phyloP scores from a whole-genome alignment of 2,113 vertebrate species.

The Tragulus kanchil region DNA sequence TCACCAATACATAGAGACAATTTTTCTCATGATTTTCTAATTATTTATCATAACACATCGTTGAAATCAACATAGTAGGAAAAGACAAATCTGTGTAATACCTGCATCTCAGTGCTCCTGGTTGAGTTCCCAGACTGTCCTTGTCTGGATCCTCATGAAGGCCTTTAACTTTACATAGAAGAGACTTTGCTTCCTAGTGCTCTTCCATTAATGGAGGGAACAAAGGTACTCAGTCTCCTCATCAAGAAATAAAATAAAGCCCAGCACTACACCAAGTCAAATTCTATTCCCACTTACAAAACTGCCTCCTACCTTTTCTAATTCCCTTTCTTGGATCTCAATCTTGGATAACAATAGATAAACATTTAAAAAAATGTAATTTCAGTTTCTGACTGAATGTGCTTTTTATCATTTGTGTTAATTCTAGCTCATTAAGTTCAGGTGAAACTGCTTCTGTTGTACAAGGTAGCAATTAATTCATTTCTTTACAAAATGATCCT shows the following conservation, averaged over 20 bases:
- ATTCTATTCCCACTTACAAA: background rate
- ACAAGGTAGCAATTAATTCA: background rate
- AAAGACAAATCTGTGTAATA: background rate
- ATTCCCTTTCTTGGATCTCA: background rate
- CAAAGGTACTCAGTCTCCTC: background rate
- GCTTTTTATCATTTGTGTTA: background rate
- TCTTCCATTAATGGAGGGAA: background rate
- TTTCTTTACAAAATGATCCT: background rate
- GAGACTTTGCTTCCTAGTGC: background rate
- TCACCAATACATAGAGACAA: background rate
- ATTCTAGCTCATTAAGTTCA: background rate
- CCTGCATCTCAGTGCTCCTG: background rate
- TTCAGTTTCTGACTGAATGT: background rate
- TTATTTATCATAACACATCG: background rate
- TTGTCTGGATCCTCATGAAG: background rate
- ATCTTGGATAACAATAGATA: background rate
- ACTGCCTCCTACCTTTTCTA: background rate
- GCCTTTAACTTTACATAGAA: background rate
- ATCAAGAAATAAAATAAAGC: slow-evolving; percentile 1
- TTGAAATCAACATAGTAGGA: background rate
- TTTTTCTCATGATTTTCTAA: background rate
- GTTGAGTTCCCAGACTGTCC: background rate
- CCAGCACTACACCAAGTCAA: background rate
- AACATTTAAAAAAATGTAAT: background rate
- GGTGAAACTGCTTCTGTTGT: background rate